phyloP scores from a whole-genome alignment of 2,888 invertebrate species.

The Sclerodermus sp. region DNA sequence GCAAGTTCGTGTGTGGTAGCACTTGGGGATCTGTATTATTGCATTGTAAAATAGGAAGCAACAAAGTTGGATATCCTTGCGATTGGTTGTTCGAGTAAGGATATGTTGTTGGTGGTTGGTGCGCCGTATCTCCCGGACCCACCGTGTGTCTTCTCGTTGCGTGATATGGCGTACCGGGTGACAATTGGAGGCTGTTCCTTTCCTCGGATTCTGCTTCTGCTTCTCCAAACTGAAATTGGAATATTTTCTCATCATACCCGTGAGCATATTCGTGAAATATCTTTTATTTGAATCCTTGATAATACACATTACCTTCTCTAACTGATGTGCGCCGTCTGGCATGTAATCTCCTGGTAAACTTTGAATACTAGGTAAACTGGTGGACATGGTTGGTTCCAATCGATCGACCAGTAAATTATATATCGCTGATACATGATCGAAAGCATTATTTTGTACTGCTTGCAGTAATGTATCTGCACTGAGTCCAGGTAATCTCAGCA shows the following conservation, averaged over 20 bases:
- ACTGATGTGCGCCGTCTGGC: constrained; percentile 60
- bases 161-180: constrained; percentile 57
- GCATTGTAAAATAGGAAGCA: constrained; percentile 46
- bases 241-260: too few relatives aligned
- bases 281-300: too few relatives aligned
- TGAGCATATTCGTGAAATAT: too few relatives aligned
- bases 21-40: constrained; percentile 60
- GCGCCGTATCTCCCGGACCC: constrained; percentile 87
- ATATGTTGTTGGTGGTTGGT: constrained; percentile 63
- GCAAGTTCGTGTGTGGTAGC: constrained; percentile 80
- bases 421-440: constrained; percentile 92
- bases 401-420: constrained; percentile 89
- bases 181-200: constrained; percentile 46
- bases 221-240: constrained; percentile 59
- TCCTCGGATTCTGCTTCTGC: constrained; percentile 57
- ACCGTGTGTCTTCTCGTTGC: constrained; percentile 88
- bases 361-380: constrained; percentile 53
- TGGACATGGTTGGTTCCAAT: constrained; percentile 57
- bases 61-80: constrained; percentile 43
- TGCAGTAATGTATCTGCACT: constrained; percentile 72
- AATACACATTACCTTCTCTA: constrained; percentile 62
- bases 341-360: constrained; percentile 53
- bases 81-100: constrained; percentile 48
- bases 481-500: constrained; percentile 78
- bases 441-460: constrained; percentile 79